Conservation (phyloP, 2,113 vertebrate species). For the Carlito syrichta region DNA sequence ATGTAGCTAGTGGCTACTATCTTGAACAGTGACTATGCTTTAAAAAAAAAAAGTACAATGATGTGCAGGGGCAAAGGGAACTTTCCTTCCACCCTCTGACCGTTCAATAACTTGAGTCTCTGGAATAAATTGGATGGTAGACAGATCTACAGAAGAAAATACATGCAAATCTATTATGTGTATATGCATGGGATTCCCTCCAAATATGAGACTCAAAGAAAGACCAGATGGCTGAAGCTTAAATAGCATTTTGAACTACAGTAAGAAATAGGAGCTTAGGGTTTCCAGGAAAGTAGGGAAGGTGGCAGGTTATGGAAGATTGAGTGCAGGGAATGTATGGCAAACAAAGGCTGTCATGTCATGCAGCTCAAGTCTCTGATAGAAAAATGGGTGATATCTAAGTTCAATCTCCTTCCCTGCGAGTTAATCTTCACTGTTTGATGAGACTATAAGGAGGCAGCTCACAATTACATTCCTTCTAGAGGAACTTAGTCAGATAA, state of each 20-base stretch:
- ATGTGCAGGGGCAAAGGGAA: neutral
- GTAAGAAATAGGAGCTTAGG: neutral
- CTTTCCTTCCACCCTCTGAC: neutral
- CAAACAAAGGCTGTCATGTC: neutral
- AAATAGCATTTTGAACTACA: neutral
- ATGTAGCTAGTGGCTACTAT: neutral
- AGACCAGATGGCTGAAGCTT: neutral
- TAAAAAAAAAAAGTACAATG: neutral
- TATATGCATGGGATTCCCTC: neutral
- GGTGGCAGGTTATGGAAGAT: neutral
- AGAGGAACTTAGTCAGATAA: neutral
- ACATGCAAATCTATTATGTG: neutral
- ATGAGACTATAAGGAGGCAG: neutral
- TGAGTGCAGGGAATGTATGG: neutral
- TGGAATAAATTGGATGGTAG: neutral
- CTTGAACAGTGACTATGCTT: neutral
- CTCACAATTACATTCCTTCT: neutral
- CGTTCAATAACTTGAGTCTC: neutral
- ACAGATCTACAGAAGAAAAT: neutral
- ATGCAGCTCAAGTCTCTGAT: neutral
- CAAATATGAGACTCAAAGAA: neutral
- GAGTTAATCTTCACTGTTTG: neutral
- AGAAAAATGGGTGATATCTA: neutral
- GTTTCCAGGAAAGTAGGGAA: neutral
- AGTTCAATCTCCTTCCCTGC: neutral